Evolutionary conservation across 2,888 invertebrate species (phyloP).

Genomic region (Diaphora mendica): DNA sequence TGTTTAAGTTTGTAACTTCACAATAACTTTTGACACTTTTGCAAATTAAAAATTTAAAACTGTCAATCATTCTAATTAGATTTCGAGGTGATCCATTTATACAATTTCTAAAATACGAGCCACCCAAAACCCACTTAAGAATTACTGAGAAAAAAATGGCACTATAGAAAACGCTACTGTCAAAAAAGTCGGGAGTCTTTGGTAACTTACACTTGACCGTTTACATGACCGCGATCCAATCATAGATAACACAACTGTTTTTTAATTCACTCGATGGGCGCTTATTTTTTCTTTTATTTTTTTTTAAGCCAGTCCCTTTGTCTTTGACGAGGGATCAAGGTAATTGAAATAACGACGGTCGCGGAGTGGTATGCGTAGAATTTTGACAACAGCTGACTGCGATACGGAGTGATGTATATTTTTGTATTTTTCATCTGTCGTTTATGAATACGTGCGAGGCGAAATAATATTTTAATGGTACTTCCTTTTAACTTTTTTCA

Average conservation of each 20-base stretch:
- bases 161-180: constrained; percentile 75
- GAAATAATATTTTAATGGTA: constrained; percentile 16
- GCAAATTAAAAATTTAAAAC: constrained; percentile 6
- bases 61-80: constrained; percentile 32
- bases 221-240: constrained; percentile 85
- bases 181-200: constrained; percentile 71
- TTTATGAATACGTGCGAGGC: constrained; percentile 36
- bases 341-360: constrained; percentile 86
- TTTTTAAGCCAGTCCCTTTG: constrained; percentile 82
- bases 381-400: constrained; percentile 82
- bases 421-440: constrained; percentile 49
- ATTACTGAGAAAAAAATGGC: constrained; percentile 40
- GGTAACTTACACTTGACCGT: constrained; percentile 81
- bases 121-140: constrained; percentile 53
- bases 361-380: constrained; percentile 79
- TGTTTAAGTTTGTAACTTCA: background rate
- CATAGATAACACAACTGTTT: constrained; percentile 82
- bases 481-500: background rate
- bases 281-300: constrained; percentile 66
- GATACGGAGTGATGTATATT: constrained; percentile 43
- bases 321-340: constrained; percentile 83
- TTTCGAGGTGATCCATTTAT: constrained; percentile 20
- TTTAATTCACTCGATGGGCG: constrained; percentile 63
- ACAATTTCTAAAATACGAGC: constrained; percentile 33
- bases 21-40: background rate